These are phyloP conservation scores for Apus apus DNA, from an alignment of 2,113 vertebrate genomes.

Conservation along the genomic window DNA sequence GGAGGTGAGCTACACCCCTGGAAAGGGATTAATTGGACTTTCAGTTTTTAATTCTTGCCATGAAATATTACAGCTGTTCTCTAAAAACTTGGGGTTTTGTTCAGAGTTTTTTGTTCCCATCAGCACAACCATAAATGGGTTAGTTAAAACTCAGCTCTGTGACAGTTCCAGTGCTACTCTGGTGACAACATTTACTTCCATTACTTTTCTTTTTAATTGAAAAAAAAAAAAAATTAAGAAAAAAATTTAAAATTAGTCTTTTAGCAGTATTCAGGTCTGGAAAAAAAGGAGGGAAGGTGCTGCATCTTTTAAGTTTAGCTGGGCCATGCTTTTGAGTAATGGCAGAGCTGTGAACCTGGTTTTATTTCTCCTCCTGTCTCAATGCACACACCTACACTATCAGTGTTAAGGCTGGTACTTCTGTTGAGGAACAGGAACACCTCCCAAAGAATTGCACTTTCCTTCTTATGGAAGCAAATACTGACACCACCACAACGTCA, in stretches of 20 bases:
- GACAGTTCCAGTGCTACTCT: neutral
- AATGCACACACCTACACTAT: neutral
- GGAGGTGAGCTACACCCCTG: neutral
- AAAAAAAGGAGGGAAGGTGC: neutral
- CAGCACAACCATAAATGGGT: neutral
- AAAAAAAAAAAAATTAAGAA: neutral
- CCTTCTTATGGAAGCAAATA: neutral
- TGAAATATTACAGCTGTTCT: constrained; percentile 28
- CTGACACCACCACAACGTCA: neutral
- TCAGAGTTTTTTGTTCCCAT: constrained; percentile 11
- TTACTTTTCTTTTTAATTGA: neutral
- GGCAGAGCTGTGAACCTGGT: constrained; percentile 48
- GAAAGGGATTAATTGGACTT: neutral
- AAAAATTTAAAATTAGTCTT: neutral
- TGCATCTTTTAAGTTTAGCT: neutral
- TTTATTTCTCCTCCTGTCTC: constrained; percentile 46
- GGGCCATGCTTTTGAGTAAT: neutral
- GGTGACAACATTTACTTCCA: neutral
- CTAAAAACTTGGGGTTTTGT: neutral
- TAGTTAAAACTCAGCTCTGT: neutral
- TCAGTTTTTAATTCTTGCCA: neutral
- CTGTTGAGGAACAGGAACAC: constrained; percentile 41
- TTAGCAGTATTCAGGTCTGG: neutral
- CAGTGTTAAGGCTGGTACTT: constrained; percentile 53
- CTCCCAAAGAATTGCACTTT: constrained; percentile 70